A percentile compares a stretch with the other conserved stretches of the same genome.
These are phyloP conservation scores for Tachysurus vachellii DNA, from an alignment of 2,113 vertebrate genomes.

Conservation along the genomic window DNA sequence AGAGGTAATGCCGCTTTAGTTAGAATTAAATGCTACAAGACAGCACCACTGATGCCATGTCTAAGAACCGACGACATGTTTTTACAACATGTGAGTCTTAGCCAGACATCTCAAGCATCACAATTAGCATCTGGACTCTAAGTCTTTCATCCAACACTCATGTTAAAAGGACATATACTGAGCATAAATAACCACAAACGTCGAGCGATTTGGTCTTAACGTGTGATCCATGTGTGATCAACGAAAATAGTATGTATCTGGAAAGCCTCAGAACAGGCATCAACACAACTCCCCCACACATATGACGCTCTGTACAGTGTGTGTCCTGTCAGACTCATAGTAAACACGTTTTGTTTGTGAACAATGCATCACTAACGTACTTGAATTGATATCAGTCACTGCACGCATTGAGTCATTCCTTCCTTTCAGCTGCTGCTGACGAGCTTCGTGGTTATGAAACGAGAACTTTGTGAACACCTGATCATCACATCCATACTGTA, in stretches of 20 bases:
- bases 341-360: slow-evolving; percentile 14
- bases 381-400: slow-evolving; percentile 10
- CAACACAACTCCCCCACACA: not conserved
- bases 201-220: not conserved
- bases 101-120: not conserved
- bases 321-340: not conserved
- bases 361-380: not conserved
- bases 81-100: not conserved
- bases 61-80: not conserved
- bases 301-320: not conserved
- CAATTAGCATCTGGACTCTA: not conserved
- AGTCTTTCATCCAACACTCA: not conserved
- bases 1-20: not conserved
- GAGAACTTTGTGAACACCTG: not conserved
- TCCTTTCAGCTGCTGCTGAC: not conserved
- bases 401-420: not conserved
- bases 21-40: not conserved
- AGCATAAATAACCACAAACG: not conserved
- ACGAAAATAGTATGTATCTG: not conserved
- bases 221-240: not conserved
- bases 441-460: too few relatives aligned
- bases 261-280: not conserved
- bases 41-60: not conserved
- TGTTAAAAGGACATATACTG: not conserved
- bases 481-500: not conserved